A percentile compares a stretch with the other conserved stretches of the same genome.
Conservation (phyloP, 2,113 vertebrate genomes). For the Aspidoscelis tigris region DNA sequence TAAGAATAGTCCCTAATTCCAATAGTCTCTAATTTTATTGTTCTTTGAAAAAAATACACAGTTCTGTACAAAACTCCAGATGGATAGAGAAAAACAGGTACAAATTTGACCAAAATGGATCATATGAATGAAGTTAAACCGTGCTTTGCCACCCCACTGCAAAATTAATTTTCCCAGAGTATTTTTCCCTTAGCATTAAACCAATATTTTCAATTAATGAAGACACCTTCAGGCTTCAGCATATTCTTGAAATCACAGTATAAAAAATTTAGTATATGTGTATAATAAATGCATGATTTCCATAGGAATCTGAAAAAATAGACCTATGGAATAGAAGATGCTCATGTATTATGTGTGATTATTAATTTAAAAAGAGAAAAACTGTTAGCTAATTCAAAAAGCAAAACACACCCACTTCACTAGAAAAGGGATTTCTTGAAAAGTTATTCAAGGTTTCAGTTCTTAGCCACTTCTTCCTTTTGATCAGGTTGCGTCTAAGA, state of each 20-base stretch:
- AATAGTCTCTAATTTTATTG: neutral
- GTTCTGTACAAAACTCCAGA: neutral
- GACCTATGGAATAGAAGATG: slow-evolving; percentile 25
- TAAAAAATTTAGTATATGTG: slow-evolving; percentile 55
- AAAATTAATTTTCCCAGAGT: slow-evolving; percentile 22
- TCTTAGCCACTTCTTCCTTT: neutral
- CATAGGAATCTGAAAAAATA: slow-evolving; percentile 36
- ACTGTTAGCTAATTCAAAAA: neutral
- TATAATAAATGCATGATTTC: slow-evolving; percentile 39
- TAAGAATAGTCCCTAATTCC: neutral
- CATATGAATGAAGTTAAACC: slow-evolving; percentile 27
- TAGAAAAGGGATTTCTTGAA: neutral
- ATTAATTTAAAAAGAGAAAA: neutral
- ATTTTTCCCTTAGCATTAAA: slow-evolving; percentile 33
- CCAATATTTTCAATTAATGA: slow-evolving; percentile 58
- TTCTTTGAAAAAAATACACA: too few relatives aligned
- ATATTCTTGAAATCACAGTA: slow-evolving; percentile 54
- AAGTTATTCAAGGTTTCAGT: neutral
- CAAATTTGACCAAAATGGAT: neutral
- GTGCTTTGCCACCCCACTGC: neutral
- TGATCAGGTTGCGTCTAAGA: neutral
- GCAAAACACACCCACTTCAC: neutral
- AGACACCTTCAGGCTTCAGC: slow-evolving; percentile 44
- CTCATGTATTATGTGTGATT: slow-evolving; percentile 9
- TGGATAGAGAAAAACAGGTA: neutral